Percentiles rank a stretch among this genome's conserved stretches.
These are phyloP conservation scores for Ptychochromis oligacanthus DNA, from an alignment of 2,113 vertebrate genomes.

Conservation along the genomic window DNA sequence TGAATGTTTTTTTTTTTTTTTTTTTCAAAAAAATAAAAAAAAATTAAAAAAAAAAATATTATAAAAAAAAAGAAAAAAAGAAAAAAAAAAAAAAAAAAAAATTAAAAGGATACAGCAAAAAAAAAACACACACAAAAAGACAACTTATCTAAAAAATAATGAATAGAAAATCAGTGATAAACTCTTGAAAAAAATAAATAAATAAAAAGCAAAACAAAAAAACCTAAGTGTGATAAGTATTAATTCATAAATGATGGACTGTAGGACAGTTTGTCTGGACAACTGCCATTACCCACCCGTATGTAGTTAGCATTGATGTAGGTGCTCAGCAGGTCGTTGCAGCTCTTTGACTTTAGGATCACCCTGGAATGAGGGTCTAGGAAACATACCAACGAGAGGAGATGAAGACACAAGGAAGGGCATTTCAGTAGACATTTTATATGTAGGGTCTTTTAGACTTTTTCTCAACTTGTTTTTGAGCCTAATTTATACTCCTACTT, in stretches of 20 bases:
- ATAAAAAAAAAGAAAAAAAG: no score
- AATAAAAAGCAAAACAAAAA: not conserved
- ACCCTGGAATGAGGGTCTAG: conserved; percentile 94
- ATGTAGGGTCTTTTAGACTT: no score
- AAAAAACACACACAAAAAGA: not conserved
- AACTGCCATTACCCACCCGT: conserved; percentile 75
- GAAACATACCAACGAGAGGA: conserved; percentile 11
- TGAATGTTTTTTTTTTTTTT: no score
- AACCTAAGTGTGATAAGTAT: not conserved
- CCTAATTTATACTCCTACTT: not conserved
- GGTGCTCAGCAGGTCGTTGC: conserved; percentile 87
- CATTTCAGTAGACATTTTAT: no score
- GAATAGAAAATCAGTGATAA: not conserved
- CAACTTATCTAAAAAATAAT: not conserved
- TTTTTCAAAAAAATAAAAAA: no score
- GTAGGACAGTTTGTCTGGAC: not conserved
- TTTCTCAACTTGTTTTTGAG: not conserved
- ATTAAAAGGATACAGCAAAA: not conserved
- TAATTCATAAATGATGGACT: not conserved
- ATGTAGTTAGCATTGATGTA: conserved; percentile 98
- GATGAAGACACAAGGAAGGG: not conserved
- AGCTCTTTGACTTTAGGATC: conserved; percentile 87
- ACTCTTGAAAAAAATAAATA: not conserved
- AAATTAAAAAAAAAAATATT: no score
- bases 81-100: no score